Conservation (phyloP, 1,140 invertebrate species). For the Polypedilum pembai region DNA sequence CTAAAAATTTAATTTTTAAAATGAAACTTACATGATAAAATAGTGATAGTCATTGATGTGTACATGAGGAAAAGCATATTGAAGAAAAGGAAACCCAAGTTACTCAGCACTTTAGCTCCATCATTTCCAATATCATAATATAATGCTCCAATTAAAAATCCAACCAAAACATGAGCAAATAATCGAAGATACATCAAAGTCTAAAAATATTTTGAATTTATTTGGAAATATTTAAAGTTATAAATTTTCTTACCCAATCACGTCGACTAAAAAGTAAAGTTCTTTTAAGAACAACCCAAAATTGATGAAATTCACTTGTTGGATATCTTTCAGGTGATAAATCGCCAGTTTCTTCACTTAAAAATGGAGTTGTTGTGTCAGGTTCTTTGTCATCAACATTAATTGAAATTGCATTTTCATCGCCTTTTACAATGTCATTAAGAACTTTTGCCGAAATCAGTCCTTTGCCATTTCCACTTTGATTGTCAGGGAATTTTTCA, state of each 20-base stretch:
- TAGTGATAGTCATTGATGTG: slow-evolving; percentile 95
- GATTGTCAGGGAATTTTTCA: slow-evolving; percentile 48
- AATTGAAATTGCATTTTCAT: slow-evolving; percentile 46
- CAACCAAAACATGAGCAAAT: slow-evolving; percentile 86
- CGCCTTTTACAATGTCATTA: slow-evolving; percentile 60
- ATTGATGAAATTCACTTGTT: slow-evolving; percentile 66
- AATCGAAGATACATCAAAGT: slow-evolving; percentile 89
- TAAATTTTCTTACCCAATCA: slow-evolving; percentile 60
- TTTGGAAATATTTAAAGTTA: slow-evolving; percentile 24
- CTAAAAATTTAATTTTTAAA: no score
- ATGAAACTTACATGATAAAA: slow-evolving; percentile 81
- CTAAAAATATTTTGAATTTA: slow-evolving; percentile 47
- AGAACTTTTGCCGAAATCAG: slow-evolving; percentile 47
- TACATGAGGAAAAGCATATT: slow-evolving; percentile 98
- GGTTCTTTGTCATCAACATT: slow-evolving; percentile 54
- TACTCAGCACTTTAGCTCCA: slow-evolving; percentile 89
- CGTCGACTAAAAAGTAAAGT: slow-evolving; percentile 71
- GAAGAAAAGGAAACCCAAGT: slow-evolving; percentile 94
- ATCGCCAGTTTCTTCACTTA: slow-evolving; percentile 49
- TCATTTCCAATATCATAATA: slow-evolving; percentile 93
- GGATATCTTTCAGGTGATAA: slow-evolving; percentile 61
- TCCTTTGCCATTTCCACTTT: slow-evolving; percentile 34
- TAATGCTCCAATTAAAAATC: slow-evolving; percentile 82
- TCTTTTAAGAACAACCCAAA: slow-evolving; percentile 71
- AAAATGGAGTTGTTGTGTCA: slow-evolving; percentile 56